Evolutionary conservation across 2,888 invertebrate species (phyloP), one percentile per base, ranked within the genome.

Genomic region (Acrobasis repandana): DNA sequence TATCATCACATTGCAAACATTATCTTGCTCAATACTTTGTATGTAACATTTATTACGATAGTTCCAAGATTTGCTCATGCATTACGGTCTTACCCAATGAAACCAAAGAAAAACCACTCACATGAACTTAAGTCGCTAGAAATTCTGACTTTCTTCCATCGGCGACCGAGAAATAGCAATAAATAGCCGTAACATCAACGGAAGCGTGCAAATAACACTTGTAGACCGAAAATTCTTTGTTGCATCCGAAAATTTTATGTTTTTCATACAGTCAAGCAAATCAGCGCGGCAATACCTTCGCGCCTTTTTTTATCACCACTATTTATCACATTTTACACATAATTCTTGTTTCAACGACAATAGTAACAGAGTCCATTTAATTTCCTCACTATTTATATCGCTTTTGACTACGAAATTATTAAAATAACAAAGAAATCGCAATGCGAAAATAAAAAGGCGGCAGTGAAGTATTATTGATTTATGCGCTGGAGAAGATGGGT

Each of bases 381-480:
- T 69, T 61, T 51, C 70, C 60, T 67, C 58, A 47, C 56, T 57
- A 63, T 69, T 69, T 61, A 58, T 63, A 56, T 18, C 54, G 58
- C 56, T 33, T 68, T 66, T 61, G 57, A 49, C 46, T 10, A 11
- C 16, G 56, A 63, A 65, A 73, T 63, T 65, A 67, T 36, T 61
- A 73, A 78, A 79, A 72, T 78, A 80, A 72, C 67, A 71, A 69
- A 64, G 71, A 81, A 78, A 75, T 75, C 72, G 66, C 69, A 72
- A 74, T 68, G 75, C 74, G 77, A 86, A 90, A 85, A 80, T 83
- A 86, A 88, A 90, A 88, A 79, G 88, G 91, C 91, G 91, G 91
- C 88, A 84, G 82, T 73, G 73, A 66, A 66, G 75, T 79, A 83
- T 82, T 89, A 92, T 91, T 72, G 91, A 91, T 92, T 88, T 85